Percentiles rank a stretch among this genome's conserved stretches.
These are phyloP conservation scores for Salvator merianae DNA, from an alignment of 2,113 vertebrate genomes.

Conservation along the genomic window DNA sequence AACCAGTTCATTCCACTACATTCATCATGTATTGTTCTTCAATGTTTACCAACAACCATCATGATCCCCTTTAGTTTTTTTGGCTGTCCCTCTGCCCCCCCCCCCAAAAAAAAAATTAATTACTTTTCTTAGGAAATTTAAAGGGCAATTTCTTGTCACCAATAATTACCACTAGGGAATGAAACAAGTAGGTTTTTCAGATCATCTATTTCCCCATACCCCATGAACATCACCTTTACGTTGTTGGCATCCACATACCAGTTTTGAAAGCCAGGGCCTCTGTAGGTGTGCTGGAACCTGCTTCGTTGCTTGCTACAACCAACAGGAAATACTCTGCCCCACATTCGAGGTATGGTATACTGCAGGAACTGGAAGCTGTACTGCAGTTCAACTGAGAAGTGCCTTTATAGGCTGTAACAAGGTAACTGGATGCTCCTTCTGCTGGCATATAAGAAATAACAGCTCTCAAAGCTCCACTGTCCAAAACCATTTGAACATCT, in stretches of 20 bases:
- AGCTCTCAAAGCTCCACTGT: slow-evolving; percentile 64
- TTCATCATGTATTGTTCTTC: not conserved
- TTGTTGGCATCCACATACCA: slow-evolving; percentile 69
- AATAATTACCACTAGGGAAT: not conserved
- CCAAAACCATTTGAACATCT: slow-evolving; percentile 67
- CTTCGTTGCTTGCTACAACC: slow-evolving; percentile 81
- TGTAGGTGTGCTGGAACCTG: slow-evolving; percentile 82
- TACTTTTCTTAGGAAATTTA: not conserved
- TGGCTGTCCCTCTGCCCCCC: not conserved
- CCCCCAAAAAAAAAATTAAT: not conserved
- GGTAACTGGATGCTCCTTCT: slow-evolving; percentile 79
- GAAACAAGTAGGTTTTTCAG: not conserved
- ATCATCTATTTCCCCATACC: not conserved
- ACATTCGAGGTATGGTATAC: slow-evolving; percentile 78
- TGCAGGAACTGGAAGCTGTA: slow-evolving; percentile 68
- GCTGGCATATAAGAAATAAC: slow-evolving; percentile 74
- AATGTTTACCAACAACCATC: not conserved
- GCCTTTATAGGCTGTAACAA: slow-evolving; percentile 56
- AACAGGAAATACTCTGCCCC: slow-evolving; percentile 78
- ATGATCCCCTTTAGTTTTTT: not conserved
- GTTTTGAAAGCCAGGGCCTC: slow-evolving; percentile 75
- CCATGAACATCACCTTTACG: not conserved
- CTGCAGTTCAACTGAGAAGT: slow-evolving; percentile 74
- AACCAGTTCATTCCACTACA: not conserved
- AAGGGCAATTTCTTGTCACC: not conserved